Conservation (phyloP, 2,797 vertebrate genomes). For the Ibycter americanus region DNA sequence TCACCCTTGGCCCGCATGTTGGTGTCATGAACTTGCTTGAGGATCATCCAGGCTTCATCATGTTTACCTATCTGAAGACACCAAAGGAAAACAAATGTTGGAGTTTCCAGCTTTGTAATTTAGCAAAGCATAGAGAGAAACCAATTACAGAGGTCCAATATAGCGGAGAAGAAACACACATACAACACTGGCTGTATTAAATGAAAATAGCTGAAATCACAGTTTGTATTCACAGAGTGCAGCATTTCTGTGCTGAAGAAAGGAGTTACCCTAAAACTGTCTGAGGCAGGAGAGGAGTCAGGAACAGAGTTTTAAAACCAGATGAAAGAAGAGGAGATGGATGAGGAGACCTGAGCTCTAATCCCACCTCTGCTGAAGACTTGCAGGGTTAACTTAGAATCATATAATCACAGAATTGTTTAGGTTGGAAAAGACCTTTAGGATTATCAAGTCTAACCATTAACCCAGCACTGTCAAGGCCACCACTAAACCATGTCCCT, state of each 20-base stretch:
- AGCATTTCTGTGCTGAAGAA: not conserved
- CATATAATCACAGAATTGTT: too few relatives aligned
- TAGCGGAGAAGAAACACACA: not conserved
- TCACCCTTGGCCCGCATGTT: constrained; percentile 97
- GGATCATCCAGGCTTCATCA: constrained; percentile 99
- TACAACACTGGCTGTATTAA: not conserved
- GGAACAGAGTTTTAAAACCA: not conserved
- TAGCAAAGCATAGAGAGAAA: not conserved
- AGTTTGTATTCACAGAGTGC: not conserved
- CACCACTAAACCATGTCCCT: too few relatives aligned
- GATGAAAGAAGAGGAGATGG: not conserved
- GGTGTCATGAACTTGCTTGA: constrained; percentile 93
- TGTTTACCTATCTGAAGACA: constrained; percentile 88
- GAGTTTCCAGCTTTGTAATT: not conserved
- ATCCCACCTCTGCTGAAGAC: not conserved
- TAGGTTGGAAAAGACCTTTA: too few relatives aligned
- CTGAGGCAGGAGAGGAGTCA: not conserved
- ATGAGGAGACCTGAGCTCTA: not conserved
- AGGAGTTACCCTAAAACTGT: not conserved
- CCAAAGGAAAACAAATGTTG: not conserved
- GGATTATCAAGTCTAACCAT: too few relatives aligned
- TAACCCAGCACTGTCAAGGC: too few relatives aligned
- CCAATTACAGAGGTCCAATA: not conserved
- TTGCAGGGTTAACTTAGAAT: not conserved
- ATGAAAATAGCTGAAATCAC: not conserved